These are phyloP conservation scores for Macrotrachela quadricornifera DNA, from an alignment of 1,140 invertebrate genomes.

Conservation along the genomic window DNA sequence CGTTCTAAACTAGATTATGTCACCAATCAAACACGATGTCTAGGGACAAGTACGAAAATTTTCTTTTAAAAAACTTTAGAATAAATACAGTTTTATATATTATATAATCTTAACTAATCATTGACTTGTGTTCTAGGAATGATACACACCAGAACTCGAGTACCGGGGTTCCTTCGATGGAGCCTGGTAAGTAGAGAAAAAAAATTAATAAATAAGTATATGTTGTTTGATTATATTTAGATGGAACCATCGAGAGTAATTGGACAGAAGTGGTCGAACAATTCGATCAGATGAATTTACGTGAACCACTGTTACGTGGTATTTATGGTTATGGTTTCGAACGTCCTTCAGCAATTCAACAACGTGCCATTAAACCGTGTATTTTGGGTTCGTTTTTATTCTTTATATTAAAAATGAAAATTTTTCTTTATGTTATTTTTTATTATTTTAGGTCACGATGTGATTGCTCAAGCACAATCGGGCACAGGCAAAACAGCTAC, in stretches of 20 bases:
- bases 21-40: no score
- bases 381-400: constrained; percentile 38
- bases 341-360: constrained; percentile 97
- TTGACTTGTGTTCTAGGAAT: no score
- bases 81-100: no score
- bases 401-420: constrained; percentile 32
- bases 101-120: no score
- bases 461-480: constrained; percentile 91
- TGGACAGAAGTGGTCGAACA: constrained; percentile 59
- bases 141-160: no score
- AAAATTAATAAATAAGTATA: no score
- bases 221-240: not conserved
- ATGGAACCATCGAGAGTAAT: constrained; percentile 19
- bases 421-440: constrained; percentile 71
- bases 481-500: constrained; percentile 98
- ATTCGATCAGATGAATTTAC: constrained; percentile 95
- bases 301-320: constrained; percentile 67
- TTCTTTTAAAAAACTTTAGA: no score
- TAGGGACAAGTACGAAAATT: no score
- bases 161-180: no score
- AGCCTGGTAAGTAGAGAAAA: no score
- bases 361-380: constrained; percentile 91
- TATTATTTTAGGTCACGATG: constrained; percentile 61
- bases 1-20: no score
- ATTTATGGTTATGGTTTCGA: constrained; percentile 99